Percentiles rank a stretch among this genome's conserved stretches.
phyloP scores from a whole-genome alignment of 2,888 invertebrate genomes.

The Ectemnius lituratus region DNA sequence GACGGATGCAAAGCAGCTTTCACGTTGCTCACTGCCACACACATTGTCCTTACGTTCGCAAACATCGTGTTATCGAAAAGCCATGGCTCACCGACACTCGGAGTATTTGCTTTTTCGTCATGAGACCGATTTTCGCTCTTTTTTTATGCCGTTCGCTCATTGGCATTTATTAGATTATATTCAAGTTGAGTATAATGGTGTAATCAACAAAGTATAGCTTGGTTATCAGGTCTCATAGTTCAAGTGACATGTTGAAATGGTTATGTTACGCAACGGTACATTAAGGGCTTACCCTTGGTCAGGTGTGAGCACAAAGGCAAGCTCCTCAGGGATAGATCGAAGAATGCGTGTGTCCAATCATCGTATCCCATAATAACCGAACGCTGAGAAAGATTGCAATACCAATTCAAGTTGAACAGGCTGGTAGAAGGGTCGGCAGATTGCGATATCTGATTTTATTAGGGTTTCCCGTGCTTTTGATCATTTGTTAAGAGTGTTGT shows the following conservation, averaged over 20 bases:
- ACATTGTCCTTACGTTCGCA: slow-evolving; percentile 28
- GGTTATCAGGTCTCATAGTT: background rate
- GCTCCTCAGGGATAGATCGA: slow-evolving; percentile 33
- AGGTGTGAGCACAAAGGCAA: slow-evolving; percentile 48
- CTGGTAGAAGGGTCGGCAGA: too few species aligned
- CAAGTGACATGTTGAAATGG: slow-evolving; percentile 33
- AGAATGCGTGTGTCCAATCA: too few species aligned
- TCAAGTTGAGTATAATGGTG: too few species aligned
- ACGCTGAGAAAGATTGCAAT: too few species aligned
- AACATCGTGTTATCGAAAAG: slow-evolving; percentile 2
- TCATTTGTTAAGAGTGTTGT: too few species aligned
- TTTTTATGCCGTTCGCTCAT: too few species aligned
- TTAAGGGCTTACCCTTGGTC: slow-evolving; percentile 61
- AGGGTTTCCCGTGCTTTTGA: too few species aligned
- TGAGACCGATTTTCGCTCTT: background rate
- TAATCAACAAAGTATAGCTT: too few species aligned
- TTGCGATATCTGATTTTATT: too few species aligned
- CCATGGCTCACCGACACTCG: background rate
- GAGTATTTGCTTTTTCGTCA: background rate
- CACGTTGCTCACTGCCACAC: slow-evolving; percentile 40
- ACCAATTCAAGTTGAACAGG: too few species aligned
- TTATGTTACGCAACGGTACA: slow-evolving; percentile 51
- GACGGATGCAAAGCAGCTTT: slow-evolving; percentile 53
- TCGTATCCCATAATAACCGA: too few species aligned
- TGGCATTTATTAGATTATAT: too few species aligned